Conservation (phyloP, 2,113 vertebrate species). For the Neodon shergylaensis region DNA sequence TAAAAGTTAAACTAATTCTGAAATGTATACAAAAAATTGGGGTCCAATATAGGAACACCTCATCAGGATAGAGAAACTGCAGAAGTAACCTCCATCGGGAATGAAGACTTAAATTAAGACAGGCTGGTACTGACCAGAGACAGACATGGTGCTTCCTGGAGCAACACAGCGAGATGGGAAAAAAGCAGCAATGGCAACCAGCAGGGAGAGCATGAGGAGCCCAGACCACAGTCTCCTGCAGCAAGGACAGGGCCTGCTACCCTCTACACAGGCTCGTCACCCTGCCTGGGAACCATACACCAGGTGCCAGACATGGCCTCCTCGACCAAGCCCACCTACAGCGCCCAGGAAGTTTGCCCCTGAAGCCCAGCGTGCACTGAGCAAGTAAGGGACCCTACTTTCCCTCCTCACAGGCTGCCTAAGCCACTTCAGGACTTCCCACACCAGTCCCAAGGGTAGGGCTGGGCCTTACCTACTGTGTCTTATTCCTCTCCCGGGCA, state of each 20-base stretch:
- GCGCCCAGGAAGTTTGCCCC: not conserved
- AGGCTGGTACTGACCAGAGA: not conserved
- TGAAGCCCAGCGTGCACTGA: not conserved
- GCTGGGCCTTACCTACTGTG: not conserved
- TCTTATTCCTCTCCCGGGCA: not conserved
- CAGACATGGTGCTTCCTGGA: rapidly evolving
- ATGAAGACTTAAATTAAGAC: not conserved
- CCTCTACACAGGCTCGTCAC: not conserved
- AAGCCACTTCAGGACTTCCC: not conserved
- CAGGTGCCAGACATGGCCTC: not conserved
- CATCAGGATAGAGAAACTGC: not conserved
- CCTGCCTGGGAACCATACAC: not conserved
- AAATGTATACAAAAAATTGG: conserved; percentile 17
- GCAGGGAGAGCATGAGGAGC: not conserved
- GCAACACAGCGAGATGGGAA: not conserved
- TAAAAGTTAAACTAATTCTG: conserved; percentile 4
- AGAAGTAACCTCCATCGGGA: not conserved
- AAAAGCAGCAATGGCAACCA: too few species aligned
- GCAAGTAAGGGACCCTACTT: not conserved
- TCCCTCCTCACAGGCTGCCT: not conserved
- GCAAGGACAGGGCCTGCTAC: not conserved
- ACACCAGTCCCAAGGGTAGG: not conserved
- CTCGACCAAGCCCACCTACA: not conserved
- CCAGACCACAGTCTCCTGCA: not conserved
- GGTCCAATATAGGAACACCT: not conserved